Percentiles rank a stretch among this genome's conserved stretches.
phyloP scores from a whole-genome alignment of 2,797 vertebrate genomes.

The Sebastes alutus region DNA sequence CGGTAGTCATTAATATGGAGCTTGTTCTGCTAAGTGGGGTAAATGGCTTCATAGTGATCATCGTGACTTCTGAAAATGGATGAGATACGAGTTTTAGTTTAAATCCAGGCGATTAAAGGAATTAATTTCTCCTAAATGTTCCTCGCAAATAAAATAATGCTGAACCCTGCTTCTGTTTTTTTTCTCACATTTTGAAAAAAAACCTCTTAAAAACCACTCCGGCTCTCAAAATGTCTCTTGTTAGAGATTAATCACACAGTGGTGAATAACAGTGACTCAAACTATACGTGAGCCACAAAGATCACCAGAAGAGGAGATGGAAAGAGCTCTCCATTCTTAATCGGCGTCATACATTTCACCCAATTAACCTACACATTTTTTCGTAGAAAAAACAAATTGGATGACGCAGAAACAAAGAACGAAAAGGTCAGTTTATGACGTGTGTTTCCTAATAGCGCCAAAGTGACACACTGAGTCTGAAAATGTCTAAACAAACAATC shows the following conservation, averaged over 20 bases:
- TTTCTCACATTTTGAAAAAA: background rate
- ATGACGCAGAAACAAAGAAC: background rate
- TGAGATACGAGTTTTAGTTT: conserved; percentile 26
- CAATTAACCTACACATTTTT: background rate
- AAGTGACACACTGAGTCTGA: background rate
- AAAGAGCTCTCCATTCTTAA: background rate
- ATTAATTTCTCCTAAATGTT: conserved; percentile 17
- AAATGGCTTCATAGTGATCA: conserved; percentile 29
- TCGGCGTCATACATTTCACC: background rate
- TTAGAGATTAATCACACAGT: conserved; percentile 8
- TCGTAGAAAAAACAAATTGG: background rate
- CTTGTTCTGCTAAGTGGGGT: conserved; percentile 39
- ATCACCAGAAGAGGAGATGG: background rate
- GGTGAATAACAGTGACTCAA: conserved; percentile 29
- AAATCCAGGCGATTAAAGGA: conserved; percentile 21
- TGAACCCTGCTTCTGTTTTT: background rate
- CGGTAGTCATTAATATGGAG: conserved; percentile 11
- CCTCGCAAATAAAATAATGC: conserved; percentile 5
- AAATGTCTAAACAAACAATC: background rate
- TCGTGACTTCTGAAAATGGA: conserved; percentile 5
- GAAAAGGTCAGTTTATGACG: background rate
- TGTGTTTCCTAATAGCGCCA: background rate
- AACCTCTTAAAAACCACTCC: background rate
- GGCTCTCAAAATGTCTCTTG: background rate
- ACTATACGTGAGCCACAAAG: conserved; percentile 2